Conservation (phyloP, 2,888 invertebrate genomes). For the Hirtodrosophila cameraria region DNA sequence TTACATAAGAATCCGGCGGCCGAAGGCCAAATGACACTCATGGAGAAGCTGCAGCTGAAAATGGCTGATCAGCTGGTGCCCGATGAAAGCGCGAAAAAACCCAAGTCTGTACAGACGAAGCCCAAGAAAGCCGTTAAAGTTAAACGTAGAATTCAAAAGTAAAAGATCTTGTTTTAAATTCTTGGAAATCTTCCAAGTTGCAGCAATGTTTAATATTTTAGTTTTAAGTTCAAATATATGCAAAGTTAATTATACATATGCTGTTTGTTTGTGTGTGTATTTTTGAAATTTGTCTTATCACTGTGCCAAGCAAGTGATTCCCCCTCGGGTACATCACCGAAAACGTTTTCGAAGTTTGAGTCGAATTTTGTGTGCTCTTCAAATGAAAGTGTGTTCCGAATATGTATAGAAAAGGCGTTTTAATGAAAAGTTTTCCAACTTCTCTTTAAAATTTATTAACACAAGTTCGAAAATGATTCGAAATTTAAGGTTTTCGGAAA, state of each 20-base stretch:
- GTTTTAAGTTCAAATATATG: slow-evolving; percentile 9
- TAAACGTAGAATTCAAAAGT: slow-evolving; percentile 42
- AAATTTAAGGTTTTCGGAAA: too few relatives aligned
- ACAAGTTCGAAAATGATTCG: too few relatives aligned
- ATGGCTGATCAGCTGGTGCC: slow-evolving; percentile 22
- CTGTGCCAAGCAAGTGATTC: slow-evolving; percentile 35
- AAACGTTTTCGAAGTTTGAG: background rate
- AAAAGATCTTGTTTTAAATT: background rate
- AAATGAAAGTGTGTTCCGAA: background rate
- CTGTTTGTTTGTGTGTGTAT: slow-evolving; percentile 3
- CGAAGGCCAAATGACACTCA: slow-evolving; percentile 62
- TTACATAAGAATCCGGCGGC: slow-evolving; percentile 46
- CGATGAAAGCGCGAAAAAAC: background rate
- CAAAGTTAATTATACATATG: slow-evolving; percentile 12
- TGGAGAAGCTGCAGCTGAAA: slow-evolving; percentile 81
- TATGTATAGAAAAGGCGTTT: too few relatives aligned
- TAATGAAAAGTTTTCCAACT: too few relatives aligned
- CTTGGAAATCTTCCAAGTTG: background rate
- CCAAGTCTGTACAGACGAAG: background rate
- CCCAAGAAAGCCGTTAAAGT: background rate
- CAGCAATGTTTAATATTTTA: slow-evolving; percentile 19
- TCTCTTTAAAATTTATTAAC: too few relatives aligned
- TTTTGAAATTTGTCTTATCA: slow-evolving; percentile 33
- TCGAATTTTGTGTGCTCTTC: slow-evolving; percentile 16
- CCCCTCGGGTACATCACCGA: slow-evolving; percentile 52